Conservation (phyloP, 2,888 invertebrate genomes). For the Chalcis sispes region DNA sequence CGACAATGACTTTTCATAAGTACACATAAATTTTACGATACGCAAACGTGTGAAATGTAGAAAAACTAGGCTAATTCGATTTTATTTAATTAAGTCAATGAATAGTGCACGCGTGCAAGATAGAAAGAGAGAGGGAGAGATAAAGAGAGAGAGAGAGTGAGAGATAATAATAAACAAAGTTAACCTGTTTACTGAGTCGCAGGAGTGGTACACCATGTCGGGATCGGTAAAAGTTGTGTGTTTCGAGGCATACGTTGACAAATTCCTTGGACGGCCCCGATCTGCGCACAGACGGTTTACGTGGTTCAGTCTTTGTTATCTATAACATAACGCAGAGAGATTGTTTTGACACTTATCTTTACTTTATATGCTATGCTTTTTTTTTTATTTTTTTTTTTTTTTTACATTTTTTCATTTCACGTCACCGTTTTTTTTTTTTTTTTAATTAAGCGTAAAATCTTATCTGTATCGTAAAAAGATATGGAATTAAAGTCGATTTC, state of each 20-base stretch:
- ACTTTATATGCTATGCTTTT: neutral
- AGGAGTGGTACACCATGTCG: constrained; percentile 84
- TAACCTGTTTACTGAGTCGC: constrained; percentile 80
- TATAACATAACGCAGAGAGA: constrained; percentile 67
- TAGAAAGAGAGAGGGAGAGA: neutral
- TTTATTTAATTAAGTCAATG: too few species aligned
- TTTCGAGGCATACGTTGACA: constrained; percentile 83
- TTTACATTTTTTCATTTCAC: neutral
- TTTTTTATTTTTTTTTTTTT: neutral
- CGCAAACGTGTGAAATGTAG: neutral
- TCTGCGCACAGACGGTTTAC: constrained; percentile 75
- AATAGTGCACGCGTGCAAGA: too few species aligned
- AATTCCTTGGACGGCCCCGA: constrained; percentile 78
- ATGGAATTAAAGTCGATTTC: too few species aligned
- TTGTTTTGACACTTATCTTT: constrained; percentile 20
- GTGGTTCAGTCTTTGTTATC: constrained; percentile 75
- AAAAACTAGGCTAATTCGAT: constrained; percentile 41
- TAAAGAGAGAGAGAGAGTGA: neutral
- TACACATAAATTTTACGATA: neutral
- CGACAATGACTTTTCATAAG: constrained; percentile 1
- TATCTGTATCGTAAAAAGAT: too few species aligned
- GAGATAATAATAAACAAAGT: constrained; percentile 59
- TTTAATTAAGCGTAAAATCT: too few species aligned
- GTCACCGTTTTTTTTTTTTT: neutral
- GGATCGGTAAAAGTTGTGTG: constrained; percentile 85